Base-by-base conservation (phyloP, 2,113 vertebrate genomes). In the Thalassarche chlororhynchos region DNA sequence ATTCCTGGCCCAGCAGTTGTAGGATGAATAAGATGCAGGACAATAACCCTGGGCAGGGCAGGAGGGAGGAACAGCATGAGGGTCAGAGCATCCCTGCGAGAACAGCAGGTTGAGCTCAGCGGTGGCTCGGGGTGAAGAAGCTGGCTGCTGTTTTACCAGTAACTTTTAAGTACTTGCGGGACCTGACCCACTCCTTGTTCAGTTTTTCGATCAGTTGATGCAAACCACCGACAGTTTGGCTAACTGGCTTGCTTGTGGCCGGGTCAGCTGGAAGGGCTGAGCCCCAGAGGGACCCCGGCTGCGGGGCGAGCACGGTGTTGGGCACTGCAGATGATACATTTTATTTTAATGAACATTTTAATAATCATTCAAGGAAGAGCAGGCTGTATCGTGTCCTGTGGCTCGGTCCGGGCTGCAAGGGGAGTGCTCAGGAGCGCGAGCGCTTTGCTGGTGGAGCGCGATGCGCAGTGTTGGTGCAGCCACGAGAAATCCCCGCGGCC, bases 241-340 rank as follows among this genome's bases (percentile, higher is more conserved):
- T 44, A 8, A 28, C 23, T 5, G 7, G 28, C 23, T 17, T 3
- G 10, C 31, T 10, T 15, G 23, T 24, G 54, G 46, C 66, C 3
- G 3, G 77, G 31, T 25, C 44, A 34, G 36, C 66, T 5, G 42
- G 19, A 3, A 32, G 36, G 66, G n/a, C 68, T 6, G 66, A 75
- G 76, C 4, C 55, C 42, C 58, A 2, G 9, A 5, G 47, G 47
- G 69, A 13, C 14, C 29, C 71, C 3, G 0, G 34, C 58, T 18
- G 34, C 2, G 32, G 38, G 61, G 4, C 5, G 10, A 26, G 65
- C 0, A 5, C 2, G 0, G 7, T 29, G 32, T 0, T 6, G 61
- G 75, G 66, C 6, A 2, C 57, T 10, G 66, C 60, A 29, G 52
- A 55, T 2, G 52, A 55, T 2, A 6, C 1, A 0, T 60, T 31